These are phyloP conservation scores for Diarsia rubi DNA, from an alignment of 2,888 invertebrate genomes.

Conservation along the genomic window DNA sequence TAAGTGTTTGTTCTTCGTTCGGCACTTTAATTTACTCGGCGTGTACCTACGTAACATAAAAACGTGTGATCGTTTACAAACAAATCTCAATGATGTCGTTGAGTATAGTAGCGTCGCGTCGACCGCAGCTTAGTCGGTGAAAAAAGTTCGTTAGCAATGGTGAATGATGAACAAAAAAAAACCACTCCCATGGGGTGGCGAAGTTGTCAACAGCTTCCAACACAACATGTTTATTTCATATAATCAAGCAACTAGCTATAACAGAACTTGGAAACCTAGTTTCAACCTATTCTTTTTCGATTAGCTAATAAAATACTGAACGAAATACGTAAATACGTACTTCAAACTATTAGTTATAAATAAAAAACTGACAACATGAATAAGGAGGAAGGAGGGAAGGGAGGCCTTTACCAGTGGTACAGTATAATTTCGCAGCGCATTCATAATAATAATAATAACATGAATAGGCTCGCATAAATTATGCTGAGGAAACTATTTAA, in stretches of 20 bases:
- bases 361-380: slow-evolving; percentile 8
- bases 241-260: background rate
- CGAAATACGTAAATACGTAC: background rate
- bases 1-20: slow-evolving; percentile 4
- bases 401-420: too few relatives aligned
- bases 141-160: background rate
- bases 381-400: too few relatives aligned
- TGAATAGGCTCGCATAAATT: slow-evolving; percentile 27
- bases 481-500: slow-evolving; percentile 21
- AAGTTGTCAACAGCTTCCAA: background rate
- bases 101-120: background rate
- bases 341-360: background rate
- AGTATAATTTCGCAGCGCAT: too few relatives aligned
- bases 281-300: background rate
- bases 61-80: background rate
- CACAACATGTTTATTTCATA: background rate
- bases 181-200: background rate
- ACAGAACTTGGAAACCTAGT: background rate
- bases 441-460: too few relatives aligned
- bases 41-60: background rate
- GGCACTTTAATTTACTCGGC: slow-evolving; percentile 4
- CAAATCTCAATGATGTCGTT: background rate
- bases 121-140: background rate
- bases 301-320: background rate
- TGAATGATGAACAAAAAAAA: background rate